These are phyloP conservation scores for Dryomyza anilis DNA, from an alignment of 2,888 invertebrate genomes.

Conservation along the genomic window DNA sequence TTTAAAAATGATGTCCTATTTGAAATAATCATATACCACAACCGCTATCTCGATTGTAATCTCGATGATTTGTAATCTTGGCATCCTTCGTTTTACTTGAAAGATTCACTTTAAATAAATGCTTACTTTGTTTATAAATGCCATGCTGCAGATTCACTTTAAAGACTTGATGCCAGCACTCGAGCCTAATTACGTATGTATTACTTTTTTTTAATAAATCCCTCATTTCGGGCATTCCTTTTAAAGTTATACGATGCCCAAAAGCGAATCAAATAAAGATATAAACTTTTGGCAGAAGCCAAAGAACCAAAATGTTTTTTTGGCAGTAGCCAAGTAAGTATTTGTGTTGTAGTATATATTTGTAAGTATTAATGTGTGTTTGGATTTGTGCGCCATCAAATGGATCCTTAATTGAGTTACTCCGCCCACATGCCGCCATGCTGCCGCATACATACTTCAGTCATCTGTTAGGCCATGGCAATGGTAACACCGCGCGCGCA, in stretches of 20 bases:
- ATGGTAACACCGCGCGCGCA: not conserved
- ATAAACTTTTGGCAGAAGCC: constrained; percentile 27
- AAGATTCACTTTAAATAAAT: too few species aligned
- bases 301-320: constrained; percentile 32
- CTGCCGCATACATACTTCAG: constrained; percentile 20
- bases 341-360: too few species aligned
- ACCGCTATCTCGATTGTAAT: too few species aligned
- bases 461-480: not conserved
- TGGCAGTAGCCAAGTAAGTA: too few species aligned
- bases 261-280: constrained; percentile 27
- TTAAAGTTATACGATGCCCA: constrained; percentile 24
- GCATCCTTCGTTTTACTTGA: too few species aligned
- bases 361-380: too few species aligned
- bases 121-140: too few species aligned
- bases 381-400: constrained; percentile 58
- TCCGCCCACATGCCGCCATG: constrained; percentile 53
- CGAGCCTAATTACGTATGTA: constrained; percentile 2
- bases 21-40: too few species aligned
- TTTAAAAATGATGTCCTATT: too few species aligned
- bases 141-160: too few species aligned
- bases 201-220: constrained; percentile 8
- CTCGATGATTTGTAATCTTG: too few species aligned
- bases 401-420: constrained; percentile 63
- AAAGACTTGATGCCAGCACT: too few species aligned
- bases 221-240: constrained; percentile 11